Evolutionary conservation across 2,113 vertebrate species (phyloP).

Genomic region (Chamaetylas fuelleborni): DNA sequence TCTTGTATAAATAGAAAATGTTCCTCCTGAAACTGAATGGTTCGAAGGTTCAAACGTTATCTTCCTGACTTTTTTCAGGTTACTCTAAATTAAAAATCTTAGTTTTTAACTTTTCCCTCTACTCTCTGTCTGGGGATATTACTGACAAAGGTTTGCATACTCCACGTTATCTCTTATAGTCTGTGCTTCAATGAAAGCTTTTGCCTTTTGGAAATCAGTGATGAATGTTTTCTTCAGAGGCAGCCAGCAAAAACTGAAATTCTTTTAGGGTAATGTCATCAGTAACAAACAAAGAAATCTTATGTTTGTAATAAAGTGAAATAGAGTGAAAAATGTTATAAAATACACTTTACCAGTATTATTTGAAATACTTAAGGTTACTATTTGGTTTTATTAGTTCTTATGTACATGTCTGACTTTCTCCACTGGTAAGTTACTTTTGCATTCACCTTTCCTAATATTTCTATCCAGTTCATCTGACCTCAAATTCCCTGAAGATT

Average conservation of each 20-base stretch:
- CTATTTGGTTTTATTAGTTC: background rate
- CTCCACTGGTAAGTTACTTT: background rate
- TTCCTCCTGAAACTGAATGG: background rate
- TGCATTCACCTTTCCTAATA: background rate
- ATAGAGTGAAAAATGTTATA: background rate
- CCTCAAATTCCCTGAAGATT: background rate
- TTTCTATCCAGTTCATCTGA: background rate
- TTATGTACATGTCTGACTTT: background rate
- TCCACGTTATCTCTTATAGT: background rate
- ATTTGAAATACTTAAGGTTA: background rate
- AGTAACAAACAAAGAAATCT: background rate
- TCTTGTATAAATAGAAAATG: slow-evolving; percentile 8
- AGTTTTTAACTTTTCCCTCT: background rate
- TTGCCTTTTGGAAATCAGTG: background rate
- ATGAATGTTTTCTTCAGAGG: background rate
- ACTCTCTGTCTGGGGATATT: background rate
- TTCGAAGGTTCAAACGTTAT: background rate
- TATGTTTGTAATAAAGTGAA: background rate
- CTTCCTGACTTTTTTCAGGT: background rate
- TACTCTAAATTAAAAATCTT: background rate
- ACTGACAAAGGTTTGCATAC: background rate
- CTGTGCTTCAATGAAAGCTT: background rate
- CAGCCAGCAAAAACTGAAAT: background rate
- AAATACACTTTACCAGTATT: background rate
- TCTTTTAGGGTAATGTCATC: background rate